Evolutionary conservation across 2,113 vertebrate genomes (phyloP), one percentile per base, ranked within the genome.

Genomic region (Salvelinus namaycush): DNA sequence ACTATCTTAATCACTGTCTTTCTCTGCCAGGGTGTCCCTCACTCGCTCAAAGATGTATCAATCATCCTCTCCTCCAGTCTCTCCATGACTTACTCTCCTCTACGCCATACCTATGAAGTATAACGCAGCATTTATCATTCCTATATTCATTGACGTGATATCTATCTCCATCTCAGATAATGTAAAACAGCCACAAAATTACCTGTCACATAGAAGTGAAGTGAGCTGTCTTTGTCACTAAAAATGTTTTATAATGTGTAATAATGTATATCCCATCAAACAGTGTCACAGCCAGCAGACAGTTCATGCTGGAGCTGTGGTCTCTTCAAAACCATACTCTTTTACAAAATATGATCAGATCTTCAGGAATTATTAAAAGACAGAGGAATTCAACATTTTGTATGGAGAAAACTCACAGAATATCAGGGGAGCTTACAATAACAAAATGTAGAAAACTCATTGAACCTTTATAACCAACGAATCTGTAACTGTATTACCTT

Each of bases 1-100:
- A 49, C 34, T 70, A 49, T 70, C 44, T 70, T 70, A 70, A 70
- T 70, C 68, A 70, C 68, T 49, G 68, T 70, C 68, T 68, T 44
- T 44, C 67, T n/a, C 67, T 68, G 67, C 67, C 31, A 12, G 18
- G 39, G 16, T 68, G 7, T 29, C 31, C 31, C 2, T 68, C 31
- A 18, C 29, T 34, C 24, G 31, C 67, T 68, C 18, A 68, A 68
- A 34, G 14, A 31, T 31, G 5, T 68, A 68, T 18, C 29, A 68
- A 39, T 68, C 66, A 34, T 39, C 16, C 66, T 68, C 64, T 65
- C 27, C 27, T 7, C 13, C 65, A 34, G 65, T 66, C 64, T 66
- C 64, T 66, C 64, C 26, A 13, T 27, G 4, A 27, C 64, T 27
- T 12, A 5, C 22, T 66, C 14, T 54, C 16, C 57, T 60, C 5